phyloP scores from a whole-genome alignment of 2,113 vertebrate genomes.

The Chionomys nivalis region DNA sequence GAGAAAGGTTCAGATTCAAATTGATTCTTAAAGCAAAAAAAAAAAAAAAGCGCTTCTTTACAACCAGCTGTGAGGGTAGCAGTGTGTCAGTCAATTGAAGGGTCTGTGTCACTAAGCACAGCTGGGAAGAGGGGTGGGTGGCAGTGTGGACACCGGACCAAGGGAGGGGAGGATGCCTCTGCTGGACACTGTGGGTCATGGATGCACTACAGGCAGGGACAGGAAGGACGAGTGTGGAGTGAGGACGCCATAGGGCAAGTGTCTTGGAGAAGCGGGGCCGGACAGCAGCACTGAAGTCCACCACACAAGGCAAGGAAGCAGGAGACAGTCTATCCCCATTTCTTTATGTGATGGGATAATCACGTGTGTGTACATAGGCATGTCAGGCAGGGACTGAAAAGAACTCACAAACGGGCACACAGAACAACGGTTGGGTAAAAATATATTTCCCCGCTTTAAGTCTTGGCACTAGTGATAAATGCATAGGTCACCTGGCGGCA shows the following conservation, averaged over 20 bases:
- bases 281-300: background rate
- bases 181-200: background rate
- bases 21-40: conserved; percentile 50
- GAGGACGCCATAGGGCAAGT: background rate
- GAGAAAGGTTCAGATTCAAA: conserved; percentile 86
- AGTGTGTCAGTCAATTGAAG: background rate
- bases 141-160: rapidly evolving
- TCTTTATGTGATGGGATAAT: background rate
- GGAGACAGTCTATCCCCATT: background rate
- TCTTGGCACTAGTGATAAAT: conserved; percentile 75
- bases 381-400: conserved; percentile 57
- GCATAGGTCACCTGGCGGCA: conserved; percentile 69
- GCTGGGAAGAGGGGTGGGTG: background rate
- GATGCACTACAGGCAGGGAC: background rate
- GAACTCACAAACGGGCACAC: conserved; percentile 80
- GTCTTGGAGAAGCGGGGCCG: background rate
- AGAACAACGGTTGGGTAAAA: conserved; percentile 81
- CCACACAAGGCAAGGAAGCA: background rate
- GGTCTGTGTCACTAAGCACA: background rate
- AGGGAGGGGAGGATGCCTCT: background rate
- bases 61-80: conserved; percentile 22
- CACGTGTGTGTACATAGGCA: background rate
- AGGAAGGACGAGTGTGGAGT: background rate
- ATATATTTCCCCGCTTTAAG: conserved; percentile 83
- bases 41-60: conserved; percentile 37